phyloP scores from a whole-genome alignment of 2,888 invertebrate genomes.

The Pterostichus niger region DNA sequence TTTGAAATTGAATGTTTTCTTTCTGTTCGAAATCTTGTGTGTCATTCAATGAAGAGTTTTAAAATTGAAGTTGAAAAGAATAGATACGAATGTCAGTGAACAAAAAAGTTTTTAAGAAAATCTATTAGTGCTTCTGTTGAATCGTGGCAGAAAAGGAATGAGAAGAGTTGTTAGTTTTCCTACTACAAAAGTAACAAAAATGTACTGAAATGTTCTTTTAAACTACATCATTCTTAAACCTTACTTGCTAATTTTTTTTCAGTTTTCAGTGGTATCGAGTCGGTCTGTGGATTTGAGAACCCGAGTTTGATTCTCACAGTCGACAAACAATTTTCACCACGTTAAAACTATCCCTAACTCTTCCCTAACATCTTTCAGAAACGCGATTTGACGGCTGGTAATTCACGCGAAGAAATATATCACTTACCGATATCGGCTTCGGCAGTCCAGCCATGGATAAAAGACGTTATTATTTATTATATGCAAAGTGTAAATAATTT shows the following conservation, averaged over 20 bases:
- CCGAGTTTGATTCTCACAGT: no score
- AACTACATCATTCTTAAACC: slow-evolving; percentile 17
- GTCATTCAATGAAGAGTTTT: slow-evolving; percentile 23
- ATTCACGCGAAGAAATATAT: no score
- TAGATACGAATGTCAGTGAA: slow-evolving; percentile 31
- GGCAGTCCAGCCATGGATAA: no score
- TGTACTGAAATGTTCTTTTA: slow-evolving; percentile 34
- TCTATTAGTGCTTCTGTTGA: slow-evolving; percentile 39
- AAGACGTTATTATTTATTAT: no score
- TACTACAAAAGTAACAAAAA: slow-evolving; percentile 12
- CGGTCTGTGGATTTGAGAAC: no score
- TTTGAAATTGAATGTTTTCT: slow-evolving; percentile 25
- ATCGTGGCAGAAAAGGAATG: slow-evolving; percentile 9
- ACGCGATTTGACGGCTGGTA: no score
- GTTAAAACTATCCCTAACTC: no score
- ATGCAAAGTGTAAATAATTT: no score
- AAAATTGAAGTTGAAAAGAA: slow-evolving; percentile 50
- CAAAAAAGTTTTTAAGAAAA: slow-evolving; percentile 48
- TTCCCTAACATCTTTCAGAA: no score
- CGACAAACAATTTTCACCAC: no score
- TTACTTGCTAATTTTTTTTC: neutral
- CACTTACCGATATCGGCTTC: no score
- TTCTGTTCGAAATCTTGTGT: neutral
- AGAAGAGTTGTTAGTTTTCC: slow-evolving; percentile 29
- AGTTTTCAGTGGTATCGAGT: no score